A percentile compares a stretch with the other conserved stretches of the same genome.
These are phyloP conservation scores for Bergia puertoricense DNA, from an alignment of 92 coral and sea anemone species.

Conservation along the genomic window DNA sequence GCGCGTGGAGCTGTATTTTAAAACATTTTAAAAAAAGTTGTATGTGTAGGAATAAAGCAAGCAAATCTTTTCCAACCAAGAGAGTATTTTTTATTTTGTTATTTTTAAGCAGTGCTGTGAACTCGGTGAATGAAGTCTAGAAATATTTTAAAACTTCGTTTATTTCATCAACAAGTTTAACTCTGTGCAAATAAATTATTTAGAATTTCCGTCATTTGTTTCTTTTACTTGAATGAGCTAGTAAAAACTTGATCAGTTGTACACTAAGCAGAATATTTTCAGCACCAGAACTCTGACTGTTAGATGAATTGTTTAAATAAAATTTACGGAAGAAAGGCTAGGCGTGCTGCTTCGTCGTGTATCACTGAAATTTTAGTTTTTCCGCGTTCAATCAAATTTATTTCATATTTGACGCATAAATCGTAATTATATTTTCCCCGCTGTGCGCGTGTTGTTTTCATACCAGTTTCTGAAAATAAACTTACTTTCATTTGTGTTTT, in stretches of 20 bases:
- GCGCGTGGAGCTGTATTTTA: background rate
- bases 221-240: conserved; percentile 38
- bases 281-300: too few relatives aligned
- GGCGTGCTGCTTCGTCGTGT: background rate
- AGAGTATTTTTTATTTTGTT: background rate
- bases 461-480: too few relatives aligned
- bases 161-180: conserved; percentile 33
- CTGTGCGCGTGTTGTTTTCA: conserved; percentile 6
- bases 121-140: background rate
- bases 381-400: background rate
- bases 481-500: background rate
- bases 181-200: conserved; percentile 26
- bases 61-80: background rate
- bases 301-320: background rate
- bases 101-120: background rate
- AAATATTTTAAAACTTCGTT: background rate
- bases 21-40: background rate
- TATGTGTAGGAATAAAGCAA: background rate
- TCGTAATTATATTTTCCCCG: conserved; percentile 9
- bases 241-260: conserved; percentile 10
- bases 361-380: conserved; percentile 1
- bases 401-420: conserved; percentile 4
- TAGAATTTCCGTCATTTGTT: conserved; percentile 38
- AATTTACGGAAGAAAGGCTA: background rate
- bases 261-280: background rate